Base-by-base conservation (phyloP, 1,140 invertebrate species). In the Leptinotarsa defecta region DNA sequence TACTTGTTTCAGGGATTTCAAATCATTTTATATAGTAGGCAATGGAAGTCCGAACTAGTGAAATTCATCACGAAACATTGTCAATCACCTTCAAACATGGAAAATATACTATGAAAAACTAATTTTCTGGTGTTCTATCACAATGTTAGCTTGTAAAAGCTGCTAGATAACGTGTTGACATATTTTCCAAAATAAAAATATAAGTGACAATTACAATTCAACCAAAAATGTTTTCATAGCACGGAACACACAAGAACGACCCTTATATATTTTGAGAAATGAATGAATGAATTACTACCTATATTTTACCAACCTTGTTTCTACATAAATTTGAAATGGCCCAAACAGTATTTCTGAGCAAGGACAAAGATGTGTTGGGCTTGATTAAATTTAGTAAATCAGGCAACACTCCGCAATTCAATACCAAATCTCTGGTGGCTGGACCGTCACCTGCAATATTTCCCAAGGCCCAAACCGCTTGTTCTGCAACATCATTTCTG, bases 401-500 rank as follows among this genome's bases (percentile, higher is more conserved):
- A 24, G 89, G 86, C 77, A 96, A 86, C 52, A 91, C 89, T 24
- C 90, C 90, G 64, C 88, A 82, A 1, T 83, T 80, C 13, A 96
- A 88, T 68, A 97, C 94, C 64, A 92, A 87, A 87, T 97, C 95
- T 57, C 95, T 87, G 4, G 92, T 88, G 22, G 83, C 80, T 1
- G 94, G 88, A 2, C 95, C 94, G 86, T 97, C 93, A 81, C 96
- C 97, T 77, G 97, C 97, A 83, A 99, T 98, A 86, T 99, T 99
- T 63, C 97, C 97, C 24, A 99, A 87, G 5, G 97, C 97, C 98
- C 98, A 99, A 0, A 99, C 96, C 63, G 96, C 93, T 87, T 99
- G 98, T 85, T 99, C 98, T 24, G 94, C 94, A 4, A 99, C 94
- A 86, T 95, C 92, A 71, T 89, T 83, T 68, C 94, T 91, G 20